Conservation (phyloP, 2,888 invertebrate genomes). For the Crematogaster levior region DNA sequence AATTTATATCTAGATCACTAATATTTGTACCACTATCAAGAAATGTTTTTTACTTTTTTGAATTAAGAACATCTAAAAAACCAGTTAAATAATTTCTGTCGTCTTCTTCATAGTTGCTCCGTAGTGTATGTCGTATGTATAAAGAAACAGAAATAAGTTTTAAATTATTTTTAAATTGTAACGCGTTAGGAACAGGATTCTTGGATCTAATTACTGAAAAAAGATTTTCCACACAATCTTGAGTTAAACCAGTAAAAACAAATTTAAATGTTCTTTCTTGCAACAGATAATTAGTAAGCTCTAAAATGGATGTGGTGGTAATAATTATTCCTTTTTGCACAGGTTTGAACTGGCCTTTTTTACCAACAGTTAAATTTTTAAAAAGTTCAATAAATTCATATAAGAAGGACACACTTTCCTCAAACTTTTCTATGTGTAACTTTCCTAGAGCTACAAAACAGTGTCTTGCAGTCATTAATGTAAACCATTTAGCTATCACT, state of each 20-base stretch:
- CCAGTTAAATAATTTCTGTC: not conserved
- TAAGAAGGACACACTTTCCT: not conserved
- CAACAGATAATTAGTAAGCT: not conserved
- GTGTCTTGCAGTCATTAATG: not conserved
- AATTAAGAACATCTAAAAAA: not conserved
- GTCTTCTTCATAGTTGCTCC: not conserved
- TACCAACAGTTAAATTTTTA: not conserved
- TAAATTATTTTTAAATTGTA: not conserved
- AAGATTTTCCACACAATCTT: constrained; percentile 3
- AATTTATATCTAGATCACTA: not conserved
- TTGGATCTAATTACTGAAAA: not conserved
- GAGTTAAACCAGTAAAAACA: not conserved
- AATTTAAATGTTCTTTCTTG: not conserved
- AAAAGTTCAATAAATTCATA: not conserved
- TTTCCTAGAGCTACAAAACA: not conserved
- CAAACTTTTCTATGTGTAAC: not conserved
- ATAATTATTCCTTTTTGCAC: not conserved
- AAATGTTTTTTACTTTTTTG: too few relatives aligned
- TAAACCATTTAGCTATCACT: not conserved
- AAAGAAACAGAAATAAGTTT: constrained; percentile 9
- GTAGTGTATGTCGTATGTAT: not conserved
- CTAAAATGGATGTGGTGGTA: not conserved
- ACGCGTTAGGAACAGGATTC: not conserved
- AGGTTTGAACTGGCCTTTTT: not conserved
- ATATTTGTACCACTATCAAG: not conserved